phyloP scores from a whole-genome alignment of 2,797 vertebrate species.

The Coccyzus lansbergi region DNA sequence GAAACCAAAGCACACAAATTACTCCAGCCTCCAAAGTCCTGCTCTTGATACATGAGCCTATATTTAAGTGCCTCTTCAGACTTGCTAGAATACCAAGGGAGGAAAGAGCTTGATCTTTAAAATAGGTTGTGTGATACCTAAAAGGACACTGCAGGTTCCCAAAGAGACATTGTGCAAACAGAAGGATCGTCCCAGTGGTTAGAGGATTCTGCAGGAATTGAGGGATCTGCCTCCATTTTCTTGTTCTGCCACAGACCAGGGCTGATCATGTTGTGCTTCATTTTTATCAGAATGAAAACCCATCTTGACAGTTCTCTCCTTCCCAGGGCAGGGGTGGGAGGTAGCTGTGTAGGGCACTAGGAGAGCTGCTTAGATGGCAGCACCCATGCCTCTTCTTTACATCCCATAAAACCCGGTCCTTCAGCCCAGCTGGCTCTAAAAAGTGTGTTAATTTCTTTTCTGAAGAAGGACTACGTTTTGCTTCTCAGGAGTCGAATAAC shows the following conservation, averaged over 20 bases:
- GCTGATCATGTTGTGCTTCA: fast-evolving
- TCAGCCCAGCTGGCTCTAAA: neutral
- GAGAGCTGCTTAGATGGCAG: neutral
- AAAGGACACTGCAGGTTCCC: neutral
- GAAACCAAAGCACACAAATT: constrained; percentile 28
- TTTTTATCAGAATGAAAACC: neutral
- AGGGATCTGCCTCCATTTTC: neutral
- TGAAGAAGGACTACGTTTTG: fast-evolving
- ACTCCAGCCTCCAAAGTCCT: neutral
- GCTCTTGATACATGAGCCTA: neutral
- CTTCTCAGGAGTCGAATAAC: neutral
- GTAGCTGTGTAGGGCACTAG: neutral
- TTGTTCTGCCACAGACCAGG: neutral
- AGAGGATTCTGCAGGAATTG: neutral
- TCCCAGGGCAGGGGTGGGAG: neutral
- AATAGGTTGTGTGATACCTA: neutral
- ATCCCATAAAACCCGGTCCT: neutral
- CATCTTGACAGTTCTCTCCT: neutral
- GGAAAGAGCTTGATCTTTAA: neutral
- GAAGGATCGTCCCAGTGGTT: neutral
- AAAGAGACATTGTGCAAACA: neutral
- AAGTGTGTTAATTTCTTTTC: neutral
- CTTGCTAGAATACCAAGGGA: neutral
- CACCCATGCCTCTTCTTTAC: neutral
- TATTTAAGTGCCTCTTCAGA: neutral